Conservation (phyloP, 2,888 invertebrate genomes). For the Rotaria socialis region DNA sequence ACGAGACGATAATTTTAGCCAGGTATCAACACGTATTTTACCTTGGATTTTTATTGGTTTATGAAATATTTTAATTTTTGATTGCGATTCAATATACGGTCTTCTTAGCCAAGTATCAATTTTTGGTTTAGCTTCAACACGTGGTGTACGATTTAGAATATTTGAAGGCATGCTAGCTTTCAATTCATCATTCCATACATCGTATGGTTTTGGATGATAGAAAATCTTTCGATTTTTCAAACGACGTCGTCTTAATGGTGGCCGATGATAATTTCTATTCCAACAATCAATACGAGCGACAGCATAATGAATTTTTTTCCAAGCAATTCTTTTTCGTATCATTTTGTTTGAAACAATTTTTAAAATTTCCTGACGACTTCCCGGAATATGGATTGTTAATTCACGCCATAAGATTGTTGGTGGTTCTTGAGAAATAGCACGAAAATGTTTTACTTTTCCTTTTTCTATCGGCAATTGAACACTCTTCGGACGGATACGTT, state of each 20-base stretch:
- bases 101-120: background rate
- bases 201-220: background rate
- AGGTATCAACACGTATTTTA: background rate
- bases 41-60: background rate
- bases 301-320: constrained; percentile 9
- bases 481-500: background rate
- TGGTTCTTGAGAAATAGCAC: background rate
- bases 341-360: background rate
- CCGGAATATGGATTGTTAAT: background rate
- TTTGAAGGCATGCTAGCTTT: background rate
- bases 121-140: background rate
- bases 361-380: background rate
- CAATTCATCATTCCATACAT: background rate
- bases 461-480: background rate
- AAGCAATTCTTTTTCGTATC: background rate
- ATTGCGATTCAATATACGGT: background rate
- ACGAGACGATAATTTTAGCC: background rate
- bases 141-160: too few relatives aligned
- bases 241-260: background rate
- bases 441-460: background rate
- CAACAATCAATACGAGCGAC: background rate
- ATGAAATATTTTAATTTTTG: background rate
- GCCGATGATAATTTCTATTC: background rate
- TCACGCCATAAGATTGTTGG: background rate
- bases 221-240: background rate